phyloP scores from a whole-genome alignment of 2,797 vertebrate species.

The Darevskia nairensis region DNA sequence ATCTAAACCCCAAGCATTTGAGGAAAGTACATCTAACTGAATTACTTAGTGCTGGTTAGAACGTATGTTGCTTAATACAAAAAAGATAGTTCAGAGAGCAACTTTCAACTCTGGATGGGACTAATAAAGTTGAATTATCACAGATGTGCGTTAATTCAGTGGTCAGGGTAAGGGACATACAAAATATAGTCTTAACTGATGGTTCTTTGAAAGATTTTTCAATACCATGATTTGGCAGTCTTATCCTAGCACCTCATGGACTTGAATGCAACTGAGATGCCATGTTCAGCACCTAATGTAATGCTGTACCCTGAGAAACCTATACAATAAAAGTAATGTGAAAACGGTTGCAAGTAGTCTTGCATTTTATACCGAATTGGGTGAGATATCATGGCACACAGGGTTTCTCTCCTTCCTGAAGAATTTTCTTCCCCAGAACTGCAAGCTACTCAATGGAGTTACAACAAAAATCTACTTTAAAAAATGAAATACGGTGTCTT shows the following conservation, averaged over 20 bases:
- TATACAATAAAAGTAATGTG: constrained; percentile 51
- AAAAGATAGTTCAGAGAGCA: constrained; percentile 47
- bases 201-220: constrained; percentile 39
- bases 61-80: constrained; percentile 36
- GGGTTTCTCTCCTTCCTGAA: constrained; percentile 22
- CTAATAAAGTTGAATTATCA: constrained; percentile 20
- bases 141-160: constrained; percentile 44
- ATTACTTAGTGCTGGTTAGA: constrained; percentile 55
- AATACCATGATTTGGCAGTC: constrained; percentile 66
- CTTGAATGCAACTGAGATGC: constrained; percentile 61
- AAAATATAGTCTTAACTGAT: constrained; percentile 50
- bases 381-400: constrained; percentile 42
- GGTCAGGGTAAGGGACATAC: constrained; percentile 51
- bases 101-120: constrained; percentile 48
- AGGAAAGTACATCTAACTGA: constrained; percentile 51
- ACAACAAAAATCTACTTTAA: not conserved
- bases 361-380: not conserved
- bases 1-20: constrained; percentile 50
- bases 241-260: constrained; percentile 74
- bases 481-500: not conserved
- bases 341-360: constrained; percentile 41
- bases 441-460: not conserved
- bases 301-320: constrained; percentile 76
- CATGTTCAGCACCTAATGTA: constrained; percentile 65
- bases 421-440: not conserved